Conservation (phyloP, 2,888 invertebrate species). For the Tanytarsus gracilentus region DNA sequence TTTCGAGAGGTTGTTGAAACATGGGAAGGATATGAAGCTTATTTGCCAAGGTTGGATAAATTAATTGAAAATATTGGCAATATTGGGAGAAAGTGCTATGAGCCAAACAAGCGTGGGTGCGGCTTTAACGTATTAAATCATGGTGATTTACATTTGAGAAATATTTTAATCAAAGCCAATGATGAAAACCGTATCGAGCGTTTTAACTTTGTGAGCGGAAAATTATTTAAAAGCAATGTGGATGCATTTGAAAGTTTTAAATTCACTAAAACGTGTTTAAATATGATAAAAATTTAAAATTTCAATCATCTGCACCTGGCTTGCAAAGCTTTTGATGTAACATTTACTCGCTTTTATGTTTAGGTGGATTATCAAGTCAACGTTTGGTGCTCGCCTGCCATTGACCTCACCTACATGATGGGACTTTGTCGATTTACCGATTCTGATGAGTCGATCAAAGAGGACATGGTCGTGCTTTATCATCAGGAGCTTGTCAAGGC, state of each 20-base stretch:
- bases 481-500: slow-evolving; percentile 27
- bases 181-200: not conserved
- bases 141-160: slow-evolving; percentile 20
- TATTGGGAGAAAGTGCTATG: not conserved
- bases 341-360: slow-evolving; percentile 14
- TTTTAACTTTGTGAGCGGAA: not conserved
- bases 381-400: slow-evolving; percentile 29
- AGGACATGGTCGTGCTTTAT: slow-evolving; percentile 29
- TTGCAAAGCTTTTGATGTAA: not conserved
- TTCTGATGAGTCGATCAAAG: not conserved
- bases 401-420: slow-evolving; percentile 30
- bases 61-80: not conserved
- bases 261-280: no score
- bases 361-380: slow-evolving; percentile 31
- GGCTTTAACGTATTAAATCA: slow-evolving; percentile 22
- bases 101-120: not conserved
- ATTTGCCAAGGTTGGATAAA: not conserved
- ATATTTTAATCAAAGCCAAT: slow-evolving; percentile 2
- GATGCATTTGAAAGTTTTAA: not conserved
- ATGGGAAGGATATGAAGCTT: slow-evolving; percentile 4
- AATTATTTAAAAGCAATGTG: not conserved
- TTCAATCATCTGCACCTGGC: not conserved
- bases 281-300: no score
- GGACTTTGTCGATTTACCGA: slow-evolving; percentile 22
- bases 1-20: not conserved